phyloP scores from a whole-genome alignment of 2,888 invertebrate species.

The Drosophila siamana region DNA sequence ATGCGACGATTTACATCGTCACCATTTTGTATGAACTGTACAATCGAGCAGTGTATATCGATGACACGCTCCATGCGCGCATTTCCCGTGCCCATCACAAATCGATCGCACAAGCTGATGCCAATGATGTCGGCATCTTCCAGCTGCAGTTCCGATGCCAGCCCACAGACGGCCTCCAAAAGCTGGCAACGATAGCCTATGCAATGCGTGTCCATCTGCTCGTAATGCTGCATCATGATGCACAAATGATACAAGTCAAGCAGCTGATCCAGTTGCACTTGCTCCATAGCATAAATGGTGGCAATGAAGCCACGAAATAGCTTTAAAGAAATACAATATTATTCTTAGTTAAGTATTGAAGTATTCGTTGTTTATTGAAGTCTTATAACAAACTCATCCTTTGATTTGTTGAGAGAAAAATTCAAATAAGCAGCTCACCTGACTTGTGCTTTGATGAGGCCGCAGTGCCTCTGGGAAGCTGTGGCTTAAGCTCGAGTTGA shows the following conservation, averaged over 20 bases:
- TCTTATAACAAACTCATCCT: too few relatives aligned
- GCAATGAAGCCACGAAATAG: conserved; percentile 5
- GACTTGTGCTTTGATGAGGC: background rate
- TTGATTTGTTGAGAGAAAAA: too few relatives aligned
- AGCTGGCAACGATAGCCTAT: conserved; percentile 34
- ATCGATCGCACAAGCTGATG: conserved; percentile 20
- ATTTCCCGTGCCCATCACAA: conserved; percentile 27
- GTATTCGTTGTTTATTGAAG: too few relatives aligned
- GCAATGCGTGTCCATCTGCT: conserved; percentile 2
- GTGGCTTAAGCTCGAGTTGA: conserved; percentile 28
- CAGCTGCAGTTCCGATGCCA: conserved; percentile 12
- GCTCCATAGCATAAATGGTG: background rate
- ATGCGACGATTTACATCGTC: conserved; percentile 11
- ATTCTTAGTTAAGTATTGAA: too few relatives aligned
- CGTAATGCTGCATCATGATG: conserved; percentile 53
- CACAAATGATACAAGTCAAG: conserved; percentile 51
- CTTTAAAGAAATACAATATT: conserved; percentile 13
- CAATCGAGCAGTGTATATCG: conserved; percentile 35
- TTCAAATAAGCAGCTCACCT: too few relatives aligned
- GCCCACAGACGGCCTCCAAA: conserved; percentile 25
- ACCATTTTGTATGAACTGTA: conserved; percentile 27
- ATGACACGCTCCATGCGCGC: conserved; percentile 38
- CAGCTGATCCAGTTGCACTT: conserved; percentile 18
- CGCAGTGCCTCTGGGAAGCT: conserved; percentile 11
- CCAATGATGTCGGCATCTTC: conserved; percentile 34